phyloP scores from a whole-genome alignment of 2,888 invertebrate genomes.

The Tinea trinotella region DNA sequence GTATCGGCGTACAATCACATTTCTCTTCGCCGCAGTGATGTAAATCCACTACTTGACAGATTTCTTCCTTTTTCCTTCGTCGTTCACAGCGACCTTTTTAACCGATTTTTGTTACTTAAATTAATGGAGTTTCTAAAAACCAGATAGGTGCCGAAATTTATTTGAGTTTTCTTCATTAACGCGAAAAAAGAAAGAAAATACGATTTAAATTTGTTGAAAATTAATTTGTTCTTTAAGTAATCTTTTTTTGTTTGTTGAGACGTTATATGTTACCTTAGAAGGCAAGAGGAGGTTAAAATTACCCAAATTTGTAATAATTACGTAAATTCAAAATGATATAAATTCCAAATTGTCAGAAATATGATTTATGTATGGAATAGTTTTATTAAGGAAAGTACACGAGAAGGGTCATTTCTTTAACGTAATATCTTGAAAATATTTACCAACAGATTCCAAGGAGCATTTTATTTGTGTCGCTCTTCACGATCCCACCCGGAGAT shows the following conservation, averaged over 20 bases:
- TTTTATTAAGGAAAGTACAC: not conserved
- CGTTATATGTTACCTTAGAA: too few species aligned
- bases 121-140: slow-evolving; percentile 7
- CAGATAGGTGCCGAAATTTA: not conserved
- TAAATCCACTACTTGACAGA: slow-evolving; percentile 19
- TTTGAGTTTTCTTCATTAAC: not conserved
- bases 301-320: too few species aligned
- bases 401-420: not conserved
- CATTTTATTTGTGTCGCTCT: not conserved
- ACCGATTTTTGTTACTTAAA: slow-evolving; percentile 12
- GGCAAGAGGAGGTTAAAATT: too few species aligned
- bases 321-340: too few species aligned
- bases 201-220: not conserved
- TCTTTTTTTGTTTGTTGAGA: too few species aligned
- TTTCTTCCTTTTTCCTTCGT: slow-evolving; percentile 9
- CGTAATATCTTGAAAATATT: not conserved
- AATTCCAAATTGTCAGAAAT: not conserved
- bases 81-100: slow-evolving; percentile 7
- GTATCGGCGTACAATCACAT: slow-evolving; percentile 18
- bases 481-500: not conserved
- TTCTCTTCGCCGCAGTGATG: slow-evolving; percentile 18
- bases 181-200: not conserved
- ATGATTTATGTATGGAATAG: not conserved
- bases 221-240: not conserved
- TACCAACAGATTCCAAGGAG: not conserved